These are phyloP conservation scores for Empis livida DNA, from an alignment of 2,888 invertebrate genomes.

Conservation along the genomic window DNA sequence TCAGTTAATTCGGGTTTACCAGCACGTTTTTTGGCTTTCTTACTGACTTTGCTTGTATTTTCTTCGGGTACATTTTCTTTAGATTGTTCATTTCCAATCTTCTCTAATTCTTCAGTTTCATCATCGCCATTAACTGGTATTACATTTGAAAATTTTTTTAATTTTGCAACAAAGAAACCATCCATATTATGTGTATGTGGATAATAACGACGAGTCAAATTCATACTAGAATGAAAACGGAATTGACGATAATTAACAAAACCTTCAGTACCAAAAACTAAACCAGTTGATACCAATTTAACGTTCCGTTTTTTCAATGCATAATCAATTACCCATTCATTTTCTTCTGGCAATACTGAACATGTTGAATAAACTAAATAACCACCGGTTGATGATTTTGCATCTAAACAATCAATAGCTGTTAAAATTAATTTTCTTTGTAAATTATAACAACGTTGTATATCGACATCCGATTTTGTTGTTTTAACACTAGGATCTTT, in stretches of 20 bases:
- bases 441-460: slow-evolving; percentile 80
- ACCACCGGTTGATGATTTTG: slow-evolving; percentile 84
- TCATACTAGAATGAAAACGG: slow-evolving; percentile 82
- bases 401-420: slow-evolving; percentile 94
- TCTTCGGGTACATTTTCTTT: slow-evolving; percentile 15
- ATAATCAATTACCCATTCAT: slow-evolving; percentile 95
- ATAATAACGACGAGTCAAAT: slow-evolving; percentile 81
- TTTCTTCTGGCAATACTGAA: slow-evolving; percentile 95
- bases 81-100: slow-evolving; percentile 12
- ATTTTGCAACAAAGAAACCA: slow-evolving; percentile 96
- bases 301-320: slow-evolving; percentile 87
- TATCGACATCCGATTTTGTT: slow-evolving; percentile 76
- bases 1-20: no score
- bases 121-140: slow-evolving; percentile 39
- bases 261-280: slow-evolving; percentile 93
- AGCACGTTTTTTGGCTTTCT: no score
- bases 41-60: no score
- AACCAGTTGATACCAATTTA: slow-evolving; percentile 81
- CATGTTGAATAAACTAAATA: slow-evolving; percentile 98
- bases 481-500: slow-evolving; percentile 97
- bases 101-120: slow-evolving; percentile 18
- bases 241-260: slow-evolving; percentile 76
- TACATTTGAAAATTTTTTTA: slow-evolving; percentile 88
- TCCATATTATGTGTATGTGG: slow-evolving; percentile 99
- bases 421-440: slow-evolving; percentile 85